These are phyloP conservation scores for Calliscelio sp. DNA, from an alignment of 2,888 invertebrate species.

Conservation along the genomic window DNA sequence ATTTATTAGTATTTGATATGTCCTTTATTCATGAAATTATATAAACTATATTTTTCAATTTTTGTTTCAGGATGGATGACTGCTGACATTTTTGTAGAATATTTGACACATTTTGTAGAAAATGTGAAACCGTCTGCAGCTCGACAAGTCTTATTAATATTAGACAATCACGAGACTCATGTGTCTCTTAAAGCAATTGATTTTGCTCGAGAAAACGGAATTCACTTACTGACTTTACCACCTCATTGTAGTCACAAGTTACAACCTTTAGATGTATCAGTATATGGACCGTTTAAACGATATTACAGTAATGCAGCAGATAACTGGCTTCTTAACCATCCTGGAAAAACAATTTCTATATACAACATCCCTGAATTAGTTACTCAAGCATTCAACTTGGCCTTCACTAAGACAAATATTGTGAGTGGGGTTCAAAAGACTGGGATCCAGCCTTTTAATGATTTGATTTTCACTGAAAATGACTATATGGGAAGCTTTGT, in stretches of 20 bases:
- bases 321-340: neutral
- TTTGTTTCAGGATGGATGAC: neutral
- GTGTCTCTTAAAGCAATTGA: neutral
- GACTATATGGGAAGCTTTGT: neutral
- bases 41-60: neutral
- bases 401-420: neutral
- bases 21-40: neutral
- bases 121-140: neutral
- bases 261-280: neutral
- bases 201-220: neutral
- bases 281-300: neutral
- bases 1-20: too few relatives aligned
- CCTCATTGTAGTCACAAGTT: neutral
- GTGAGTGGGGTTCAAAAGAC: neutral
- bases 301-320: neutral
- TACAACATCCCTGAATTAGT: neutral
- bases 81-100: neutral
- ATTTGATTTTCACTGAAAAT: neutral
- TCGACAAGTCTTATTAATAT: neutral
- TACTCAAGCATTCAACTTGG: neutral
- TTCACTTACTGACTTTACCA: slow-evolving; percentile 23
- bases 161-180: neutral
- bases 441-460: neutral
- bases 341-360: neutral
- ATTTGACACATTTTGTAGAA: neutral